A percentile compares a stretch with the other conserved stretches of the same genome.
phyloP scores from a whole-genome alignment of 2,113 vertebrate species.

The Bufo bufo region DNA sequence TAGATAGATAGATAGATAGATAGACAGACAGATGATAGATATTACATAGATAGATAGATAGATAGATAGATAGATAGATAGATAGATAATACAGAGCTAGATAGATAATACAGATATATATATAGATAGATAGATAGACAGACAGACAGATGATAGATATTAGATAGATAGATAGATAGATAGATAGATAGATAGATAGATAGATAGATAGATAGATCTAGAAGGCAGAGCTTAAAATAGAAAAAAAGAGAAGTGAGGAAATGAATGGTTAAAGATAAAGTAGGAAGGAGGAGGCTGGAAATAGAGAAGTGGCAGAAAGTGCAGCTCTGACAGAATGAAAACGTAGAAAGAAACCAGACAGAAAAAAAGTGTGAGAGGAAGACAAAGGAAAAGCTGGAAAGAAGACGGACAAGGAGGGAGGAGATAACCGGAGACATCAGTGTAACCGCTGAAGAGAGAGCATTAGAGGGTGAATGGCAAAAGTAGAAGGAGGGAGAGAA shows the following conservation, averaged over 20 bases:
- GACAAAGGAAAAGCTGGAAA: conserved; percentile 36
- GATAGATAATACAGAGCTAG: no score
- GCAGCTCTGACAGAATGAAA: conserved; percentile 7
- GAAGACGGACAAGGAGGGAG: conserved; percentile 19
- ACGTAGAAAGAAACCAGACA: not conserved
- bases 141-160: no score
- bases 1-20: no score
- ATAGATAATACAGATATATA: no score
- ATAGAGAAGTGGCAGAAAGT: conserved; percentile 42
- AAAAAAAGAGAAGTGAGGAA: conserved; percentile 11
- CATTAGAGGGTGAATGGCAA: conserved; percentile 42
- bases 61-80: no score
- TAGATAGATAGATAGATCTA: not conserved
- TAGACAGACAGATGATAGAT: no score
- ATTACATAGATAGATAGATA: no score
- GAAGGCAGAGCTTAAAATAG: not conserved
- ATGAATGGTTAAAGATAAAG: conserved; percentile 34
- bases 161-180: no score
- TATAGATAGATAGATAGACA: no score
- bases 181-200: not conserved
- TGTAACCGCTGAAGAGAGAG: conserved; percentile 20
- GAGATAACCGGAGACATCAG: conserved; percentile 21
- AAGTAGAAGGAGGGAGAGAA: conserved; percentile 38
- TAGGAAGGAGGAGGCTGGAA: conserved; percentile 51
- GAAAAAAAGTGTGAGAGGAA: conserved; percentile 13